Evolutionary conservation across 2,888 invertebrate genomes (phyloP).

Genomic region (Oscheius sp.): DNA sequence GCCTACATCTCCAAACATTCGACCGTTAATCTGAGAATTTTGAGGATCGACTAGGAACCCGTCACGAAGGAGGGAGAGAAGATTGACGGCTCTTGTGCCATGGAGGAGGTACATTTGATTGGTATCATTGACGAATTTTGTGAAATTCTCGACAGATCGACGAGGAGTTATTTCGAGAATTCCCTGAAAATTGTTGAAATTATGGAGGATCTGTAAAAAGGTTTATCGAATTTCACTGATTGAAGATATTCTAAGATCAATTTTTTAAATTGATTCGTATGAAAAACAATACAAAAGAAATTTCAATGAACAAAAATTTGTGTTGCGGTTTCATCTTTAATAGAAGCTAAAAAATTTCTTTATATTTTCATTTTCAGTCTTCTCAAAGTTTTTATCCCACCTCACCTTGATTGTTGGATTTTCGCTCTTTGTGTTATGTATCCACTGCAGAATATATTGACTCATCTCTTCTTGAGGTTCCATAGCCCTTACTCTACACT

Average conservation of each 20-base stretch:
- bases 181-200: conserved; percentile 4
- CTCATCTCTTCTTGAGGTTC: conserved; percentile 71
- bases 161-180: conserved; percentile 18
- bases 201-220: no score
- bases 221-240: no score
- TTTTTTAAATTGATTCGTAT: no score
- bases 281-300: no score
- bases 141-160: neutral
- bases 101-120: conserved; percentile 72
- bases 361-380: no score
- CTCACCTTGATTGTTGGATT: neutral
- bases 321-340: no score
- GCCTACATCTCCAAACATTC: conserved; percentile 72
- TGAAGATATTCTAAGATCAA: no score
- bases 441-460: conserved; percentile 74
- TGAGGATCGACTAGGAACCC: conserved; percentile 74
- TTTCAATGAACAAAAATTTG: no score
- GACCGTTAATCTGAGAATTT: conserved; percentile 71
- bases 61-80: conserved; percentile 72
- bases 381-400: no score
- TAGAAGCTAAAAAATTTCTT: no score
- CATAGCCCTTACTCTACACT: conserved; percentile 70
- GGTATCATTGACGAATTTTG: conserved; percentile 8
- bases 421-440: conserved; percentile 69
- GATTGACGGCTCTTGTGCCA: conserved; percentile 73